Conservation (phyloP, 2,797 vertebrate genomes). For the Hapalemur alaotrensis region DNA sequence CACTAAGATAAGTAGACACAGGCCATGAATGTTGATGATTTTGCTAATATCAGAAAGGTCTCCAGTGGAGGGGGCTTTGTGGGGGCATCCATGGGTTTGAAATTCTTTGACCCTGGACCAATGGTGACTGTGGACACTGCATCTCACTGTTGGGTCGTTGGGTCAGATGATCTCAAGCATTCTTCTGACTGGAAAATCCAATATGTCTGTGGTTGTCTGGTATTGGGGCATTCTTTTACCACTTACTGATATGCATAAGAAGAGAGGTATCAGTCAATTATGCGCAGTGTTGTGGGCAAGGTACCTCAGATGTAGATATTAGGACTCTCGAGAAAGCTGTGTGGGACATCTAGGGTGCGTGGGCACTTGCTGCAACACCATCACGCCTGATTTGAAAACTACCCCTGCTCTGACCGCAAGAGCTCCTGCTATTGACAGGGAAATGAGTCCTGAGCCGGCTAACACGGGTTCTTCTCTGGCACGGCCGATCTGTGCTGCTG, state of each 20-base stretch:
- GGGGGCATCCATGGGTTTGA: background rate
- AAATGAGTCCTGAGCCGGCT: background rate
- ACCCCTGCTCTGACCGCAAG: background rate
- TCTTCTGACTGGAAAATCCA: background rate
- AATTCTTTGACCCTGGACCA: background rate
- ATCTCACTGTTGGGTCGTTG: background rate
- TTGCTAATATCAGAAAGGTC: background rate
- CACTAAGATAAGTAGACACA: background rate
- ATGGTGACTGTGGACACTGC: background rate
- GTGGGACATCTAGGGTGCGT: background rate
- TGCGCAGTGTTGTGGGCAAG: background rate
- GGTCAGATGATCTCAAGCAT: background rate
- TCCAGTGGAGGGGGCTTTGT: background rate
- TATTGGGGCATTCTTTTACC: background rate
- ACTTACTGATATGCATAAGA: background rate
- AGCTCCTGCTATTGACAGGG: background rate
- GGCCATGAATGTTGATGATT: background rate
- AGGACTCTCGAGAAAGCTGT: background rate
- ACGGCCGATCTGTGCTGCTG: background rate
- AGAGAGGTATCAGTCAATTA: background rate
- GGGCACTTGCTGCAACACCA: background rate
- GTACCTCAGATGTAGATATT: background rate
- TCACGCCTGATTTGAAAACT: background rate
- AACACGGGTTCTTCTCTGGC: background rate
- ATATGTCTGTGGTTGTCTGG: background rate